Percentiles rank a stretch among this genome's conserved stretches.
These are phyloP conservation scores for Trinectes maculatus DNA, from an alignment of 2,113 vertebrate species.

Conservation along the genomic window DNA sequence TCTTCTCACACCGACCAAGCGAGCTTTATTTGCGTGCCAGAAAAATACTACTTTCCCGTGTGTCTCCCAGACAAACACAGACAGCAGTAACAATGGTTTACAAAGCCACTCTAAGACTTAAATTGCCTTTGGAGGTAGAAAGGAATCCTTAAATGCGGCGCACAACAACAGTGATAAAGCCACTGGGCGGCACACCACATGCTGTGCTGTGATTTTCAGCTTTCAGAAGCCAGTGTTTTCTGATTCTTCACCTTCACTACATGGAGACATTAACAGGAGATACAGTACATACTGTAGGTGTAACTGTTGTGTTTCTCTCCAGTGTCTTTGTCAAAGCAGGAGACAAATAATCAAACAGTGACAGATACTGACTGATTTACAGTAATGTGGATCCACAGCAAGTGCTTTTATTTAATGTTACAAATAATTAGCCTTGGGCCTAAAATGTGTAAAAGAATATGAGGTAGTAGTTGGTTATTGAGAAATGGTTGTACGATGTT, in stretches of 20 bases:
- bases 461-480: not conserved
- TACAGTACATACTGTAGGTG: no score
- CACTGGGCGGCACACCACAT: slow-evolving; percentile 1
- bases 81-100: slow-evolving; percentile 42
- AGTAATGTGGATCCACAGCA: no score
- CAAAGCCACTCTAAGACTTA: slow-evolving; percentile 18
- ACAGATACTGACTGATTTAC: no score
- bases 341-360: no score
- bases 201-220: not conserved
- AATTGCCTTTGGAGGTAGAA: slow-evolving; percentile 17
- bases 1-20: slow-evolving; percentile 17
- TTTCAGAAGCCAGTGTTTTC: slow-evolving; percentile 25
- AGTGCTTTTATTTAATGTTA: no score
- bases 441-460: no score
- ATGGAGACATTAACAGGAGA: slow-evolving; percentile 1
- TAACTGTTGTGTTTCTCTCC: no score
- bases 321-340: no score
- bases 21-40: slow-evolving; percentile 10
- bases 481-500: slow-evolving; percentile 3
- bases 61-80: slow-evolving; percentile 44
- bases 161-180: slow-evolving; percentile 28
- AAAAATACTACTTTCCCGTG: slow-evolving; percentile 38
- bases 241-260: not conserved
- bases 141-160: not conserved
- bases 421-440: no score